Percentiles rank a stretch among this genome's conserved stretches.
These are phyloP conservation scores for Ennomos quercinarius DNA, from an alignment of 2,888 invertebrate genomes.

Conservation along the genomic window DNA sequence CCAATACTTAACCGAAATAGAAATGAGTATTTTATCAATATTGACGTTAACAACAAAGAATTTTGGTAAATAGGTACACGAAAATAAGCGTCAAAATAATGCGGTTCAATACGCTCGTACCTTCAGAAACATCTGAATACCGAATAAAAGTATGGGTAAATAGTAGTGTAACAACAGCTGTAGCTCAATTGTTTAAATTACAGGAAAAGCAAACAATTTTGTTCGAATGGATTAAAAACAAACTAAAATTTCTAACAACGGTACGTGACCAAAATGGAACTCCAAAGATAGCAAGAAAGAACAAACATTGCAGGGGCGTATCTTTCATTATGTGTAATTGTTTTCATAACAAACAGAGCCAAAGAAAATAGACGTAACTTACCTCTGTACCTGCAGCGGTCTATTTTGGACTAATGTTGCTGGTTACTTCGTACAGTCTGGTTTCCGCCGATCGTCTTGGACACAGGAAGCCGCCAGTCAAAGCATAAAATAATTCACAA, in stretches of 20 bases:
- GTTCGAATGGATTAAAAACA: slow-evolving; percentile 13
- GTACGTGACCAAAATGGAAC: slow-evolving; percentile 33
- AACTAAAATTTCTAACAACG: slow-evolving; percentile 15
- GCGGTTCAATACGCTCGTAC: too few species aligned
- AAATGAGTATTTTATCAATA: too few species aligned
- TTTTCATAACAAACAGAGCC: slow-evolving; percentile 38
- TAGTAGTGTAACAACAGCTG: neutral
- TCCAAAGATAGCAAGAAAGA: slow-evolving; percentile 23
- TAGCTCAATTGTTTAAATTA: slow-evolving; percentile 1
- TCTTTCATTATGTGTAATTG: slow-evolving; percentile 35
- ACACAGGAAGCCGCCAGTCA: slow-evolving; percentile 69
- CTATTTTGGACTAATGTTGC: slow-evolving; percentile 68
- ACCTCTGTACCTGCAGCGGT: slow-evolving; percentile 61
- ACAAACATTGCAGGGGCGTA: slow-evolving; percentile 33
- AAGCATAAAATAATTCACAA: slow-evolving; percentile 60
- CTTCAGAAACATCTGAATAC: too few species aligned
- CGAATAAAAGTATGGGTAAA: neutral
- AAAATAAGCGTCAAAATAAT: too few species aligned
- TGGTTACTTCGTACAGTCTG: slow-evolving; percentile 51
- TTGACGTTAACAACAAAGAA: too few species aligned
- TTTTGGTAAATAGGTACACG: too few species aligned
- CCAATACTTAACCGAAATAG: too few species aligned
- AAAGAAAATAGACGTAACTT: slow-evolving; percentile 55
- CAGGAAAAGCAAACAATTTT: slow-evolving; percentile 8
- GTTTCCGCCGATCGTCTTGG: slow-evolving; percentile 59